A percentile compares a stretch with the other conserved stretches of the same genome.
Conservation (phyloP, 2,888 invertebrate genomes). For the Eutolmus rufibarbis region DNA sequence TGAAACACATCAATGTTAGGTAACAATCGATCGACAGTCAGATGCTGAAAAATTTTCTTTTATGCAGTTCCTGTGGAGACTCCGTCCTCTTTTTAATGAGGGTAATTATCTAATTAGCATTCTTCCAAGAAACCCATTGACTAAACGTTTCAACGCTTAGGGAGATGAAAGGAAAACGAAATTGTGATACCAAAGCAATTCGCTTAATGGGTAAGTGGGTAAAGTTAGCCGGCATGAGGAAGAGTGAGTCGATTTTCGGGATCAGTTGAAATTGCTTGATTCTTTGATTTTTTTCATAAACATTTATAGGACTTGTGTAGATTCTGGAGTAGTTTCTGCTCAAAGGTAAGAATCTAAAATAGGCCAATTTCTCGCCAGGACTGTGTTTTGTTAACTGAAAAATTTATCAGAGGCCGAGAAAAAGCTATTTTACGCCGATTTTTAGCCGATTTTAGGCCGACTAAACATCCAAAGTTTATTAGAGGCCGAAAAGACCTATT, state of each 20-base stretch:
- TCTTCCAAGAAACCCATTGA: conserved; percentile 4
- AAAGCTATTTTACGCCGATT: too few species aligned
- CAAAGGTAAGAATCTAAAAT: too few species aligned
- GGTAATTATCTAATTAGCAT: conserved; percentile 27
- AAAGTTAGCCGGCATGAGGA: background rate
- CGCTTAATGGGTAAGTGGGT: background rate
- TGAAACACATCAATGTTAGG: background rate
- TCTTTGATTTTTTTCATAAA: background rate
- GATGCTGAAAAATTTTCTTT: background rate
- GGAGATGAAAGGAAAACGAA: background rate
- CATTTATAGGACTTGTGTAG: background rate
- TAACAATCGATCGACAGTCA: background rate
- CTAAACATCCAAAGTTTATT: too few species aligned
- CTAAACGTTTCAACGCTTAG: background rate
- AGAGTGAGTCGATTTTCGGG: background rate
- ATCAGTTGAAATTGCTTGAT: background rate
- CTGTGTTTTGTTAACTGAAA: too few species aligned
- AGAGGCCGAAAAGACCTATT: too few species aligned
- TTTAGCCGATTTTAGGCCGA: too few species aligned
- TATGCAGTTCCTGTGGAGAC: background rate
- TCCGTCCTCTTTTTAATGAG: conserved; percentile 1
- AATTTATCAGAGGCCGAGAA: too few species aligned
- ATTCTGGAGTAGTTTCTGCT: too few species aligned
- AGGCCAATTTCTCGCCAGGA: too few species aligned
- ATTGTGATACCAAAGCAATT: background rate